Percentiles rank a stretch among this genome's conserved stretches.
Evolutionary conservation across 2,113 vertebrate species (phyloP).

Genomic region (Megaceryle maxima): DNA sequence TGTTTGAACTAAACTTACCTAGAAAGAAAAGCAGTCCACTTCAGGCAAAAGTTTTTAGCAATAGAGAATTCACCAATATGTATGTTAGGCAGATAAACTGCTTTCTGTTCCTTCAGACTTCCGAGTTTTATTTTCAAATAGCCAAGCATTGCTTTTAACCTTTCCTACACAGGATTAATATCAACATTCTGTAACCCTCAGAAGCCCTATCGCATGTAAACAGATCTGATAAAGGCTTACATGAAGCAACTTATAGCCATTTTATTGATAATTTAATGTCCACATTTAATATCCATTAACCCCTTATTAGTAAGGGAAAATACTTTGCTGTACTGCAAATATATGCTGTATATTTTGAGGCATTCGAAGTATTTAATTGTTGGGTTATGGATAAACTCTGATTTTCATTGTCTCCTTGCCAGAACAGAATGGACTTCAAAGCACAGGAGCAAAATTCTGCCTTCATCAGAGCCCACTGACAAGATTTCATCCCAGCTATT

Average conservation of each 20-base stretch:
- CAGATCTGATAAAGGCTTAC: background rate
- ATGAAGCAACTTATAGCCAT: background rate
- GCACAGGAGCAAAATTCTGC: slow-evolving; percentile 68
- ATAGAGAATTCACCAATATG: background rate
- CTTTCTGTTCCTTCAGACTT: background rate
- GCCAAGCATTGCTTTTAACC: background rate
- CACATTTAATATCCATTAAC: background rate
- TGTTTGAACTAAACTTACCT: background rate
- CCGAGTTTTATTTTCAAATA: background rate
- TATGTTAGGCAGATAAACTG: background rate
- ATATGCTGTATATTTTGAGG: slow-evolving; percentile 38
- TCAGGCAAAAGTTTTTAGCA: background rate
- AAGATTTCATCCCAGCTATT: slow-evolving; percentile 81
- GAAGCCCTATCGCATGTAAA: background rate
- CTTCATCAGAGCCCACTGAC: slow-evolving; percentile 79
- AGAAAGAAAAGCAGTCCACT: background rate
- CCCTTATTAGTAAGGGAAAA: background rate
- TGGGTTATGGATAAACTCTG: slow-evolving; percentile 48
- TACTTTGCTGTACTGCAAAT: background rate
- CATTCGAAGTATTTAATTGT: slow-evolving; percentile 45
- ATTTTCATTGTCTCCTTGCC: slow-evolving; percentile 76
- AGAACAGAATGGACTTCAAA: slow-evolving; percentile 81
- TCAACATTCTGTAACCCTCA: background rate
- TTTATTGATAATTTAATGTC: background rate
- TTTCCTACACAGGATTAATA: background rate